Conservation (phyloP, 2,888 invertebrate species). For the Catonia carolina region DNA sequence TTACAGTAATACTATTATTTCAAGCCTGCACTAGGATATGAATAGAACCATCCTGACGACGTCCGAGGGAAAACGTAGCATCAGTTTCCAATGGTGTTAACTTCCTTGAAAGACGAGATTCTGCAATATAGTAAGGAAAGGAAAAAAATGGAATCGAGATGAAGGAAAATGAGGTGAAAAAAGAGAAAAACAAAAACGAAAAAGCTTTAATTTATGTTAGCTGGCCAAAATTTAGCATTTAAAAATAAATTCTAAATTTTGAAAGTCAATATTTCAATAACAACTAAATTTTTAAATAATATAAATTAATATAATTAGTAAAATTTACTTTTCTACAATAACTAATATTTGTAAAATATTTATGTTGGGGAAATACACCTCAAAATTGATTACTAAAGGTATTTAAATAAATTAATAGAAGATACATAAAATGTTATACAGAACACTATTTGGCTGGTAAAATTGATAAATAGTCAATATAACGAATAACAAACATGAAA, state of each 20-base stretch:
- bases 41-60: slow-evolving; percentile 18
- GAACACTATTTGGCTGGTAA: too few relatives aligned
- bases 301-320: neutral
- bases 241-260: neutral
- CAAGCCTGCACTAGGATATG: slow-evolving; percentile 17
- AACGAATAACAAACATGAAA: too few relatives aligned
- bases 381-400: too few relatives aligned
- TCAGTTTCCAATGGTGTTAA: slow-evolving; percentile 14
- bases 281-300: neutral
- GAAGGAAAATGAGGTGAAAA: neutral
- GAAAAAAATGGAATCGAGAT: neutral
- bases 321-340: too few relatives aligned
- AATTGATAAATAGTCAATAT: too few relatives aligned
- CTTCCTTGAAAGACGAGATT: slow-evolving; percentile 1
- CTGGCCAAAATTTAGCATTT: neutral
- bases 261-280: neutral
- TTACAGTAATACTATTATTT: too few relatives aligned
- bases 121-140: neutral
- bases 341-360: too few relatives aligned
- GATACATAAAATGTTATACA: too few relatives aligned
- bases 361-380: too few relatives aligned
- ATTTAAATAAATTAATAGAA: too few relatives aligned
- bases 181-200: neutral
- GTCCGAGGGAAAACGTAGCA: slow-evolving; percentile 19
- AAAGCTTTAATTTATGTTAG: neutral